A percentile compares a stretch with the other conserved stretches of the same genome.
Evolutionary conservation across 1,140 invertebrate genomes (phyloP).

Genomic region (Drosophila azteca): DNA sequence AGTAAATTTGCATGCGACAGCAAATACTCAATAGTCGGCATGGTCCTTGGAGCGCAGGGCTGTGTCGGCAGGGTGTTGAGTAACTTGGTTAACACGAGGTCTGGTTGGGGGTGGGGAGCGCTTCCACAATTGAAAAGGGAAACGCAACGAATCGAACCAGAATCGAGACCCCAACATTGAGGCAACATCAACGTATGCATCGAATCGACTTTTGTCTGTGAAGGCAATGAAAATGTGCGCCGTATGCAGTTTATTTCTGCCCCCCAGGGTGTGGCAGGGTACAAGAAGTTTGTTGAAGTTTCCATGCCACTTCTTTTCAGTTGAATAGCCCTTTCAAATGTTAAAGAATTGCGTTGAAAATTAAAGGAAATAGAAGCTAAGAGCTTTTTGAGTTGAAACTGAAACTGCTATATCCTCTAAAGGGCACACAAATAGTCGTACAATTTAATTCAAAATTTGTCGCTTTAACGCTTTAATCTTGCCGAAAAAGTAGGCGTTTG

Average conservation of each 20-base stretch:
- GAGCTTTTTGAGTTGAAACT: too few relatives aligned
- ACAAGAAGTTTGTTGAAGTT: too few relatives aligned
- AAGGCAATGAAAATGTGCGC: constrained; percentile 23
- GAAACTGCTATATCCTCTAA: neutral
- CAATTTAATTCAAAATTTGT: neutral
- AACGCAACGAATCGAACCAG: constrained; percentile 40
- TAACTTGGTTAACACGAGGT: constrained; percentile 46
- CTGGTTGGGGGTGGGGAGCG: constrained; percentile 4
- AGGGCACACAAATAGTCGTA: neutral
- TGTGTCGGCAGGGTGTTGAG: constrained; percentile 10
- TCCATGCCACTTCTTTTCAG: too few relatives aligned
- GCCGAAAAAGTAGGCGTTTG: constrained; percentile 10
- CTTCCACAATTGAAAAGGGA: constrained; percentile 42
- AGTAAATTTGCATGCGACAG: constrained; percentile 79
- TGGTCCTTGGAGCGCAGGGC: neutral
- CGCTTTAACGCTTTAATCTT: constrained; percentile 5
- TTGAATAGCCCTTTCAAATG: too few relatives aligned
- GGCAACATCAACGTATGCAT: constrained; percentile 12
- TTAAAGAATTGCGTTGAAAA: too few relatives aligned
- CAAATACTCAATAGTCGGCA: constrained; percentile 61
- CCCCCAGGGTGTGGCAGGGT: neutral
- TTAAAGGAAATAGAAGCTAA: too few relatives aligned
- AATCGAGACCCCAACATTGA: constrained; percentile 43
- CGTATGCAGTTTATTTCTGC: constrained; percentile 34
- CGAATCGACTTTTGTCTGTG: constrained; percentile 34